Conservation (phyloP, 2,888 invertebrate genomes). For the Dryomyza anilis region DNA sequence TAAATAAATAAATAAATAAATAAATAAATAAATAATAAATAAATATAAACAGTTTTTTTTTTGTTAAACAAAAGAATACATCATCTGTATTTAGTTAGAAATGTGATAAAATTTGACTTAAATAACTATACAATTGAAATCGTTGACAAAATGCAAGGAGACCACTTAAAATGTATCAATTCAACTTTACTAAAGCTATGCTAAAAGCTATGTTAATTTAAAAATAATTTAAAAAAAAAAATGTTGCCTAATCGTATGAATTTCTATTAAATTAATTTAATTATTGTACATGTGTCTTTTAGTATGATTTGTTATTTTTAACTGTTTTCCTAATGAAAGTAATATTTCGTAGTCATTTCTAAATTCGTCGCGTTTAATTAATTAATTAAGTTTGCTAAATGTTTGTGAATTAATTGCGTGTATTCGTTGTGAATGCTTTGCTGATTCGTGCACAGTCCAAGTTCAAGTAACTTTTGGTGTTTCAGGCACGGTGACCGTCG, state of each 20-base stretch:
- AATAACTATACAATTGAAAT: neutral
- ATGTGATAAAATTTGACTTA: neutral
- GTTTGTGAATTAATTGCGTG: conserved; percentile 20
- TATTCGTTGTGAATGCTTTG: conserved; percentile 18
- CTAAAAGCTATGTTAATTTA: conserved; percentile 22
- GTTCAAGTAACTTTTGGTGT: conserved; percentile 26
- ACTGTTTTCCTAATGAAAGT: neutral
- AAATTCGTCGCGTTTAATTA: conserved; percentile 14
- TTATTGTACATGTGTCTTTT: conserved; percentile 36
- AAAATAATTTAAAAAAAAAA: conserved; percentile 2
- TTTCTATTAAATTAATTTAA: conserved; percentile 19
- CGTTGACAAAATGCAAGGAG: neutral
- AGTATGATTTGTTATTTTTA: conserved; percentile 1
- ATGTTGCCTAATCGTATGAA: conserved; percentile 4
- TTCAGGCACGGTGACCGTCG: conserved; percentile 29
- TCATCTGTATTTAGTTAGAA: neutral
- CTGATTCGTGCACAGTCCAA: neutral
- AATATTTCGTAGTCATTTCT: conserved; percentile 3
- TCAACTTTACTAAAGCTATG: conserved; percentile 9
- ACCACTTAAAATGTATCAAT: neutral
- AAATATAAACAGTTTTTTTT: neutral
- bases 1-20: no score
- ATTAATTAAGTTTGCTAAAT: neutral
- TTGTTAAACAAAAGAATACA: neutral
- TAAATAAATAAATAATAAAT: no score